Base-by-base conservation (phyloP, 2,113 vertebrate genomes). In the Pholis gunnellus region DNA sequence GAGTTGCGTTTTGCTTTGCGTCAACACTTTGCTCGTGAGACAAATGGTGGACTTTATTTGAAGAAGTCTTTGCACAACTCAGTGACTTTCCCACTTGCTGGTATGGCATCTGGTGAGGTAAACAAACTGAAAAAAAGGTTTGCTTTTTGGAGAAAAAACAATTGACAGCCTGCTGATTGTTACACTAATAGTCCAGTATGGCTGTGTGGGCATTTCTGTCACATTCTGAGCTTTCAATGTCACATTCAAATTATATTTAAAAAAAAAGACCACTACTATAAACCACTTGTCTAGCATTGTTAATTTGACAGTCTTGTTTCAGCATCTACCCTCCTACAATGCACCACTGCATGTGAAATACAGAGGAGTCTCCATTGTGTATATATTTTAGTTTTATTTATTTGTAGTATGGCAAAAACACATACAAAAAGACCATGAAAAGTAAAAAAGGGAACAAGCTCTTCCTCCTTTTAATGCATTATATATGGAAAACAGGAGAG, bases 401-500 rank as follows among this genome's bases (percentile, higher is more conserved):
- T 31, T 4, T 31, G 31, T 31, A 31, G 31, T 31, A 31, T 4
- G 31, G 31, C 31, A 31, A 31, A 31, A 2, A 31, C 31, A 31
- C 29, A 29, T 3, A 29, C 29, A 29, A 2, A 29, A 29, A 29
- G 29, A 29, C 29, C 29, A 29, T 29, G 29, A 29, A 29, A n/a
- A n/a, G n/a, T n/a, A n/a, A n/a, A n/a, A n/a, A 29, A 29, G 29
- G 29, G 29, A 91, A 94, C 93, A 93, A 92, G 90, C 85, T 81
- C 84, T 93, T 87, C 90, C 85, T 93, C 86, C 80, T 87, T 85
- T 88, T 82, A 92, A 93, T 94, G 89, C 90, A 94, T 95, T 94
- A 94, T 95, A 94, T 93, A 94, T 94, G 87, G 86, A 66, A 78
- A 85, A 76, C 70, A 85, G 84, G 73, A 87, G 57, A 60, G 60